Conservation (phyloP, 2,888 invertebrate genomes). For the Coleophora deauratella region DNA sequence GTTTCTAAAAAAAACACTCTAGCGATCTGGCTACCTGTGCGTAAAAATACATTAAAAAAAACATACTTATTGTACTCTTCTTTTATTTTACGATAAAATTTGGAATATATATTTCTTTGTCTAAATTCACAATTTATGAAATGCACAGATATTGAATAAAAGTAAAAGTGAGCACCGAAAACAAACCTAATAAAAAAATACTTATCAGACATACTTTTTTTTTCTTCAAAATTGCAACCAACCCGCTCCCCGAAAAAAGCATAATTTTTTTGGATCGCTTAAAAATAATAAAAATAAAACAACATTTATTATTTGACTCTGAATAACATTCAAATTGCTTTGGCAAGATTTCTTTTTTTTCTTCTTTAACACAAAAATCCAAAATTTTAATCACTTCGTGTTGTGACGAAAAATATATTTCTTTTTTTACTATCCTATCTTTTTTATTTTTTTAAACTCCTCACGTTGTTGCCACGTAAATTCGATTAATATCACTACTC, state of each 20-base stretch:
- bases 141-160: constrained; percentile 15
- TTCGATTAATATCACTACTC: constrained; percentile 63
- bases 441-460: constrained; percentile 21
- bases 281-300: no score
- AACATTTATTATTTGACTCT: neutral
- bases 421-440: constrained; percentile 27
- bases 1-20: constrained; percentile 21
- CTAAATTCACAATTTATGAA: constrained; percentile 4
- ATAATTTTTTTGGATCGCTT: no score
- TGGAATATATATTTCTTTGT: constrained; percentile 2
- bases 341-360: constrained; percentile 23
- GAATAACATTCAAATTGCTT: constrained; percentile 17
- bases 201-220: neutral
- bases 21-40: constrained; percentile 32
- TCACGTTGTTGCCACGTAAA: constrained; percentile 50
- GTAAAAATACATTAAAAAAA: constrained; percentile 18
- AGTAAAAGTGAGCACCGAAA: constrained; percentile 9
- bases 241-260: neutral
- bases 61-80: constrained; percentile 12
- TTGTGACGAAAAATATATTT: constrained; percentile 22
- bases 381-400: constrained; percentile 25
- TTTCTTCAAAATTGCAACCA: constrained; percentile 1
- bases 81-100: constrained; percentile 4
- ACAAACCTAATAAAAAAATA: constrained; percentile 4
- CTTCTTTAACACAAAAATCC: constrained; percentile 18